Conservation (phyloP, 2,797 vertebrate species). For the Centroberyx gerrardi region DNA sequence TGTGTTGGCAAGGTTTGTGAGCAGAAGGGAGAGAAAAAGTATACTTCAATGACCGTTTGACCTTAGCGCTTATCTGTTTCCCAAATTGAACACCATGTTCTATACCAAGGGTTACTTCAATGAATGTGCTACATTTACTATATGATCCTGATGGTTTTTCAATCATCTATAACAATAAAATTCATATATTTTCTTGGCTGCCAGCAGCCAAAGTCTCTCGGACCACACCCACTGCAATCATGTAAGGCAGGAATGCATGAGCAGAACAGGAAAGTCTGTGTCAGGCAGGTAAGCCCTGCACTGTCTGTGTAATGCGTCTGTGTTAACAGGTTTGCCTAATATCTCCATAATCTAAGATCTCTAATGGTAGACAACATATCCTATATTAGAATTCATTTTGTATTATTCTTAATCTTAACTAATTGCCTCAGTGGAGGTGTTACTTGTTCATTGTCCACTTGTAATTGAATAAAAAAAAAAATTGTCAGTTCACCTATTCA, state of each 20-base stretch:
- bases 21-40: conserved; percentile 67
- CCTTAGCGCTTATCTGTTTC: conserved; percentile 74
- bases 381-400: conserved; percentile 39
- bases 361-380: conserved; percentile 51
- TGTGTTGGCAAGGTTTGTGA: conserved; percentile 72
- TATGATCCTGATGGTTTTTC: conserved; percentile 73
- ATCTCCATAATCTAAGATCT: conserved; percentile 56
- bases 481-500: conserved; percentile 18
- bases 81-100: conserved; percentile 72
- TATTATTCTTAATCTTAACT: conserved; percentile 8
- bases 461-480: conserved; percentile 16
- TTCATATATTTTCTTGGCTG: conserved; percentile 82
- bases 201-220: conserved; percentile 87
- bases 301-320: conserved; percentile 73
- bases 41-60: conserved; percentile 81
- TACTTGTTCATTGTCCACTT: neutral
- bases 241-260: conserved; percentile 86
- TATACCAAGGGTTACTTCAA: conserved; percentile 77
- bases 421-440: neutral
- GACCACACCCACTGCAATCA: conserved; percentile 89
- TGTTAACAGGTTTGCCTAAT: conserved; percentile 76
- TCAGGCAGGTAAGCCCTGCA: conserved; percentile 78
- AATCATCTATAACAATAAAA: conserved; percentile 84
- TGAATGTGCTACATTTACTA: conserved; percentile 84
- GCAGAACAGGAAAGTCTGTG: conserved; percentile 88